Conservation (phyloP, 2,797 vertebrate species). For the Myoxocephalus aenaeus region DNA sequence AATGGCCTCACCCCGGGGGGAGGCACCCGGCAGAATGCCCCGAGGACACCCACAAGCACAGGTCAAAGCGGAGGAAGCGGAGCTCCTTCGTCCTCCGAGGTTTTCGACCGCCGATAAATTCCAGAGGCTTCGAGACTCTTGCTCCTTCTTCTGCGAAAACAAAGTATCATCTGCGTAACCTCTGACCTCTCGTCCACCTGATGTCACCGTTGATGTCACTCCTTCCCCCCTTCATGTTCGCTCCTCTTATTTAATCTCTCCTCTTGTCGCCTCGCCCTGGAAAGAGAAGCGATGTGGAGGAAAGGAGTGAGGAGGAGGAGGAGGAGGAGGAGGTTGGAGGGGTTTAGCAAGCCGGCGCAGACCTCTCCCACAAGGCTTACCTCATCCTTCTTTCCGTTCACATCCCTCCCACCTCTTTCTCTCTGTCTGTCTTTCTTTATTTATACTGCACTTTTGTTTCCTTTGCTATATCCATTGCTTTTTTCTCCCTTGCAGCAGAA, state of each 20-base stretch:
- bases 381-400: slow-evolving; percentile 77
- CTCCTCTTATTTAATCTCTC: slow-evolving; percentile 34
- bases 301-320: slow-evolving; percentile 36
- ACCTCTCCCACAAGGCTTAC: slow-evolving; percentile 70
- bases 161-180: slow-evolving; percentile 50
- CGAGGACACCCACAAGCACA: slow-evolving; percentile 2
- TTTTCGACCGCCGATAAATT: slow-evolving; percentile 41
- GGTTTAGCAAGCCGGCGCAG: slow-evolving; percentile 36
- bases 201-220: slow-evolving; percentile 57
- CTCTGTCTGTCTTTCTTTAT: slow-evolving; percentile 50
- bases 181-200: slow-evolving; percentile 39
- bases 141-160: slow-evolving; percentile 30
- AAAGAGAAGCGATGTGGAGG: slow-evolving; percentile 46
- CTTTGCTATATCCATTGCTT: slow-evolving; percentile 11
- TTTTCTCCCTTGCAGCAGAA: slow-evolving; percentile 22
- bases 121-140: slow-evolving; percentile 14
- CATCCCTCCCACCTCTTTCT: slow-evolving; percentile 69
- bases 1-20: slow-evolving; percentile 39
- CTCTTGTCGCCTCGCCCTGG: slow-evolving; percentile 30
- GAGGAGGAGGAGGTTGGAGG: slow-evolving; percentile 37
- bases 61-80: slow-evolving; percentile 35
- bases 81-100: slow-evolving; percentile 24
- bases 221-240: not conserved
- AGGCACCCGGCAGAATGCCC: slow-evolving; percentile 25
- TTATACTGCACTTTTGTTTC: slow-evolving; percentile 42